A percentile compares a stretch with the other conserved stretches of the same genome.
Conservation (phyloP, 2,888 invertebrate genomes). For the Micropterix aruncella region DNA sequence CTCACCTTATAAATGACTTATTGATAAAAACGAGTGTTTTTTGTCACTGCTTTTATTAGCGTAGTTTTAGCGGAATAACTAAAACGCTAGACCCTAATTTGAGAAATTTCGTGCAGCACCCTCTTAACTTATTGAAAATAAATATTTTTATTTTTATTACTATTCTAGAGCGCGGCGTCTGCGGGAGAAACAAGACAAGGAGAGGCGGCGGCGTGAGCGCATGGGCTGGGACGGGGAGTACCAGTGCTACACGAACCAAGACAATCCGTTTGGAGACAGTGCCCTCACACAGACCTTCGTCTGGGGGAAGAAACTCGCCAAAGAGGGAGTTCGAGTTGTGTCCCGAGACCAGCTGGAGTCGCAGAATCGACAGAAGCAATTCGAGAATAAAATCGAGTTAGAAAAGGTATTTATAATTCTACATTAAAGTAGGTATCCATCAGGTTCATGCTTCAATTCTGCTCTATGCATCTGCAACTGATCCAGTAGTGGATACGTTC, state of each 20-base stretch:
- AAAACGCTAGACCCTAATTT: too few relatives aligned
- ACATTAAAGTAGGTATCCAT: too few relatives aligned
- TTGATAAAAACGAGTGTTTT: too few relatives aligned
- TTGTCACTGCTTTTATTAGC: too few relatives aligned
- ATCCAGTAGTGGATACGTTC: too few relatives aligned
- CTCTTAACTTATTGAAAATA: background rate
- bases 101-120: too few relatives aligned
- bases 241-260: constrained; percentile 92
- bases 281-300: constrained; percentile 90
- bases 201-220: constrained; percentile 70
- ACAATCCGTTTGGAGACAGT: constrained; percentile 97
- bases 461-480: too few relatives aligned
- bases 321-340: constrained; percentile 74
- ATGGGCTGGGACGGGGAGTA: constrained; percentile 99
- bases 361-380: constrained; percentile 71
- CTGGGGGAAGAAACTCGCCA: constrained; percentile 92
- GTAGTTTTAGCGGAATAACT: too few relatives aligned
- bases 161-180: constrained; percentile 51
- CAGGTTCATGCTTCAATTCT: too few relatives aligned
- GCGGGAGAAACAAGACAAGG: constrained; percentile 84
- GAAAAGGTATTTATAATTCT: constrained; percentile 59
- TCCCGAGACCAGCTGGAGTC: constrained; percentile 69
- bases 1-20: too few relatives aligned
- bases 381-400: constrained; percentile 82
- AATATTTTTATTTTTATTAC: constrained; percentile 2